These are phyloP conservation scores for Spisula solida DNA, from an alignment of 2,888 invertebrate genomes.

Conservation along the genomic window DNA sequence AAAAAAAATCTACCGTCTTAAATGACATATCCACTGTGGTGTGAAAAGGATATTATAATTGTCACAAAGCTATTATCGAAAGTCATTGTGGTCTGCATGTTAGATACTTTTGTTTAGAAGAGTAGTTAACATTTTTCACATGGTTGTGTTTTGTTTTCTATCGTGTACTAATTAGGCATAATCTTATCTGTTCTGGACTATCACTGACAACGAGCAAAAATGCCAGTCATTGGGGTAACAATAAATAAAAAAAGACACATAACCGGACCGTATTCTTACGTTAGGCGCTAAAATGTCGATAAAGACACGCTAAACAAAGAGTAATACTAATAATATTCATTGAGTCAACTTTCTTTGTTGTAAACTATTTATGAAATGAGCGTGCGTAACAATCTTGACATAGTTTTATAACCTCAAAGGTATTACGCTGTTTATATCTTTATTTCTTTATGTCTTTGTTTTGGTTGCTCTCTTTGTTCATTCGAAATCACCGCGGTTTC, in stretches of 20 bases:
- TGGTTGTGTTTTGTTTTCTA: neutral
- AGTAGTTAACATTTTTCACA: neutral
- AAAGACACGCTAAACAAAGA: too few relatives aligned
- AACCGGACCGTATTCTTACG: neutral
- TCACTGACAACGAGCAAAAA: neutral
- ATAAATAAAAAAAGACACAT: neutral
- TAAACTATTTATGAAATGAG: neutral
- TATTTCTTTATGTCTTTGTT: constrained; percentile 31
- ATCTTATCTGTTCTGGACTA: neutral
- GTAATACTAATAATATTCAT: neutral
- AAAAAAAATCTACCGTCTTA: neutral
- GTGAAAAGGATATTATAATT: neutral
- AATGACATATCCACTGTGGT: neutral
- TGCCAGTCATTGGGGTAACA: neutral
- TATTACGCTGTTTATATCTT: constrained; percentile 3
- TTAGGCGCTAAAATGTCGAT: neutral
- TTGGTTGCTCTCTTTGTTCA: constrained; percentile 10
- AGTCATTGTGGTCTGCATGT: neutral
- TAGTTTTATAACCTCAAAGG: neutral
- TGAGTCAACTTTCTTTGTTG: neutral
- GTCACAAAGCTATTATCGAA: neutral
- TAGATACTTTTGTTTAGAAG: neutral
- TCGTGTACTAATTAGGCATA: neutral
- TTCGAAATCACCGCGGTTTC: constrained; percentile 16
- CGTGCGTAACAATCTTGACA: neutral